These are phyloP conservation scores for Papio anubis DNA, from an alignment of 2,113 vertebrate species.

Conservation along the genomic window DNA sequence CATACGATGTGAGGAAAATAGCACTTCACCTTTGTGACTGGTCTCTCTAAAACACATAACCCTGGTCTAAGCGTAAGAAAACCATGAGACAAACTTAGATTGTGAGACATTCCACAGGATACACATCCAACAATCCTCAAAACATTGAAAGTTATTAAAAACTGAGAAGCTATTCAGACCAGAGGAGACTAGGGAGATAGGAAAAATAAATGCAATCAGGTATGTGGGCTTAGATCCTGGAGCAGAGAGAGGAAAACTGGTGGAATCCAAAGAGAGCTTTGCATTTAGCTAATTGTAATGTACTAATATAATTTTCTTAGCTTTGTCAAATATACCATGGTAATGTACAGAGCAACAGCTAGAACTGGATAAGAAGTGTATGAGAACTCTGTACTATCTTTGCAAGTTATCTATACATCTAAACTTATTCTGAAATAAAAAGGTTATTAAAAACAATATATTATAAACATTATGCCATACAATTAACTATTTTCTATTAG, in stretches of 20 bases:
- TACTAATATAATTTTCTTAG: not conserved
- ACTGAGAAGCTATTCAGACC: not conserved
- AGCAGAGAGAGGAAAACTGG: not conserved
- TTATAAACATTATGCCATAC: not conserved
- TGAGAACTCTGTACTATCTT: not conserved
- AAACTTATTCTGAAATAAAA: not conserved
- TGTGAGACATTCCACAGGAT: not conserved
- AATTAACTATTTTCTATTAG: not conserved
- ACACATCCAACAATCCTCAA: not conserved
- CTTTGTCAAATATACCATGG: not conserved
- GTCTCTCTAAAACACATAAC: not conserved
- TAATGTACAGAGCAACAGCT: not conserved
- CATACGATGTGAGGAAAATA: not conserved
- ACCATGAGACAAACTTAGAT: not conserved
- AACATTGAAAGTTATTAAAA: not conserved
- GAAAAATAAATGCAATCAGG: not conserved
- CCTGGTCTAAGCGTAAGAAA: not conserved
- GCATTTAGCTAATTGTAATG: not conserved
- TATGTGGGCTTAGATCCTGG: not conserved
- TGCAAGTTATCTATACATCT: not conserved
- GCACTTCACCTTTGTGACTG: not conserved
- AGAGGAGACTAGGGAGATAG: not conserved
- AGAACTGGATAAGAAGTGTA: rapidly evolving
- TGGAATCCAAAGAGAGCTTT: not conserved
- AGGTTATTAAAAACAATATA: not conserved